Conservation (phyloP, 2,797 vertebrate genomes). For the Euphonia xanthogaster region DNA sequence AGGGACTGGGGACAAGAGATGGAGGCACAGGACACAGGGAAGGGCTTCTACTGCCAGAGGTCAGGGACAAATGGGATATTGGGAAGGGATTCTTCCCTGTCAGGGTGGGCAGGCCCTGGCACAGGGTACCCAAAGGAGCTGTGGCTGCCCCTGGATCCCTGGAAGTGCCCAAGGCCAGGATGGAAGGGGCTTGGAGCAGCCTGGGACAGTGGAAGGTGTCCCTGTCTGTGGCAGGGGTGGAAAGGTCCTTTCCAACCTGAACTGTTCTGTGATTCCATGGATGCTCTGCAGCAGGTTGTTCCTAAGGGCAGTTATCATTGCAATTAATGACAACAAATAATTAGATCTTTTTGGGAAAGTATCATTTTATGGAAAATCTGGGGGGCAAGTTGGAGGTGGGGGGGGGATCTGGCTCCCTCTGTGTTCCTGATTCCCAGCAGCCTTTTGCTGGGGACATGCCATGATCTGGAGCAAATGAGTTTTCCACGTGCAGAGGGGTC, state of each 20-base stretch:
- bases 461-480: neutral
- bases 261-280: neutral
- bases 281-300: neutral
- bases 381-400: rapidly evolving
- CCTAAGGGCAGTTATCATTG: neutral
- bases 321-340: neutral
- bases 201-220: rapidly evolving
- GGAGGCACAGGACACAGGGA: neutral
- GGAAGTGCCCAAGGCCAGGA: neutral
- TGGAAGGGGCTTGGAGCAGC: rapidly evolving
- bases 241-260: neutral
- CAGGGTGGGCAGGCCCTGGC: neutral
- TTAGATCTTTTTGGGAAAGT: neutral
- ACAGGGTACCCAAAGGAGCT: neutral
- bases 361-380: neutral
- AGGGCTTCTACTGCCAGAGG: neutral
- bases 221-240: neutral
- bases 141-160: neutral
- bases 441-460: neutral
- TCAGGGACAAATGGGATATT: rapidly evolving
- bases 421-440: neutral
- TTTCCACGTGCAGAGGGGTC: rapidly evolving
- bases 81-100: rapidly evolving
- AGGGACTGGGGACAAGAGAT: rapidly evolving
- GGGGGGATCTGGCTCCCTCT: neutral